Conservation (phyloP, 2,888 invertebrate genomes). For the Adela reaumurella region DNA sequence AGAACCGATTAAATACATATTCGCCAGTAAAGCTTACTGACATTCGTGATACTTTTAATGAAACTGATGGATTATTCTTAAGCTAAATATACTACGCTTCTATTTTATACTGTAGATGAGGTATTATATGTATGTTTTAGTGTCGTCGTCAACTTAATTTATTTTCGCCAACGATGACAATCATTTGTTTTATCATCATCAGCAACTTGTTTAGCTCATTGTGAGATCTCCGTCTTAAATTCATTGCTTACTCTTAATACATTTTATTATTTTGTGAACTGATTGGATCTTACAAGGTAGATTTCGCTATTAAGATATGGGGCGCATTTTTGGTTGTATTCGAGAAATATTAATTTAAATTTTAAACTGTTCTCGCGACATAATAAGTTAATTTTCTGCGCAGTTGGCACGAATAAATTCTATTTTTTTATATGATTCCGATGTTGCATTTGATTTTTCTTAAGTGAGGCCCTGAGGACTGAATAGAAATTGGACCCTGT, state of each 20-base stretch:
- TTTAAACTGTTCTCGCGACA: not conserved
- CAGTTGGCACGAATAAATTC: not conserved
- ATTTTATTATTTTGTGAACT: not conserved
- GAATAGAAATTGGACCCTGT: slow-evolving; percentile 51
- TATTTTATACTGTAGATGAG: slow-evolving; percentile 43
- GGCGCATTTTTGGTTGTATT: not conserved
- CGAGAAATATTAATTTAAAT: not conserved
- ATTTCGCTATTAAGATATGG: not conserved
- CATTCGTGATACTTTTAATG: not conserved
- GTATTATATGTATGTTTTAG: slow-evolving; percentile 52
- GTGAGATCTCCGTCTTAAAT: not conserved
- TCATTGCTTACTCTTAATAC: not conserved
- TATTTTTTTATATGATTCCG: not conserved
- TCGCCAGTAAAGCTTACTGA: not conserved
- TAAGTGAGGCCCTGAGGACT: slow-evolving; percentile 29
- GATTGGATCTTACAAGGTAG: not conserved
- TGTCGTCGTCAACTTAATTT: slow-evolving; percentile 39
- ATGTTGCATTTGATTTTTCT: not conserved
- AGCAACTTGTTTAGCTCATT: not conserved
- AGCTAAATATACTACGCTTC: slow-evolving; percentile 31
- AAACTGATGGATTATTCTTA: not conserved
- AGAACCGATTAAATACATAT: too few species aligned
- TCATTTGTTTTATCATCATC: slow-evolving; percentile 17
- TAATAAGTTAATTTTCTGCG: not conserved
- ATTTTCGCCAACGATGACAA: slow-evolving; percentile 50